These are phyloP conservation scores for Synanceia verrucosa DNA, from an alignment of 2,797 vertebrate genomes.

Conservation along the genomic window DNA sequence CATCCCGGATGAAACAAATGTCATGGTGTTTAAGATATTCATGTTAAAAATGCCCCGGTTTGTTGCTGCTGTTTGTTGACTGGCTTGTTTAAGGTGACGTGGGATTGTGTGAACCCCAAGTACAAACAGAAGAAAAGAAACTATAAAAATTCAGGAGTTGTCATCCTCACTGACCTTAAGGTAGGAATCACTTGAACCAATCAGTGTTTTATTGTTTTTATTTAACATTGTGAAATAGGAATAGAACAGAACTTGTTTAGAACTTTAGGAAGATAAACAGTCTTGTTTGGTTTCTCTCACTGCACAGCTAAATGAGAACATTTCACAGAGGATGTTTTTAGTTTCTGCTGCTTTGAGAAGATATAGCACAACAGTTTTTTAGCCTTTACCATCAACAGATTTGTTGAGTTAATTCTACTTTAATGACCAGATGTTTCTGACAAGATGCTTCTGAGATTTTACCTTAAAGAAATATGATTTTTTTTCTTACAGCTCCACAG, in stretches of 20 bases:
- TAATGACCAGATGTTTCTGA: constrained; percentile 46
- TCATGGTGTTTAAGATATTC: constrained; percentile 6
- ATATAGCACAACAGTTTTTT: not conserved
- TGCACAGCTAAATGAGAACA: not conserved
- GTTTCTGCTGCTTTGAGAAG: not conserved
- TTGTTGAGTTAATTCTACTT: constrained; percentile 40
- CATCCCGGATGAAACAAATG: constrained; percentile 46
- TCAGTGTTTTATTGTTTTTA: not conserved
- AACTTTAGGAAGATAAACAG: not conserved
- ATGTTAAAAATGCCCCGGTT: constrained; percentile 13
- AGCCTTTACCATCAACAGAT: constrained; percentile 31
- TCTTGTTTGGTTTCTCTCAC: not conserved
- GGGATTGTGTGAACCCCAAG: constrained; percentile 96
- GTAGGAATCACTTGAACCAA: constrained; percentile 69
- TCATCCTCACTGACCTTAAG: constrained; percentile 92
- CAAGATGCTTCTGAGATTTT: constrained; percentile 15
- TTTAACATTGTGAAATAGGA: not conserved
- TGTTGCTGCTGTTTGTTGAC: constrained; percentile 21
- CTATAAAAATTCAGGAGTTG: constrained; percentile 94
- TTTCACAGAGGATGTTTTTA: not conserved
- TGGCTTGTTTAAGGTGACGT: constrained; percentile 85
- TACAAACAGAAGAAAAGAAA: constrained; percentile 95
- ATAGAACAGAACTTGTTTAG: too few relatives aligned
- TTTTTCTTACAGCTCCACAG: constrained; percentile 88
- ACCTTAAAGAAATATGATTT: not conserved